These are phyloP conservation scores for Malurus cyaneus DNA, from an alignment of 2,113 vertebrate species.

Conservation along the genomic window DNA sequence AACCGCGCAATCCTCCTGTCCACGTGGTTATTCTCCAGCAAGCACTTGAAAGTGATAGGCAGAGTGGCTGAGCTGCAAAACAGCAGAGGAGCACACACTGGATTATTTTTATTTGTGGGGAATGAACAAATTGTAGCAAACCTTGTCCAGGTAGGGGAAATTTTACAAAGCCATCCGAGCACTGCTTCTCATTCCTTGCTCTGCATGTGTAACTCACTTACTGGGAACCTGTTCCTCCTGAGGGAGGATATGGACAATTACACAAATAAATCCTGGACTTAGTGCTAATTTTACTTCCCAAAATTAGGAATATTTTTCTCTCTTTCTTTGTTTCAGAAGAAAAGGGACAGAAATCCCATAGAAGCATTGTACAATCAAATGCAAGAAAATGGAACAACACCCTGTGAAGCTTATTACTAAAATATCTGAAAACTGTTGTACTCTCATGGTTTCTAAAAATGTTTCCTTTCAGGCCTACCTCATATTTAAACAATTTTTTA, in stretches of 20 bases:
- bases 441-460: neutral
- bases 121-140: neutral
- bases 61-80: slow-evolving; percentile 90
- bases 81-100: neutral
- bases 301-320: neutral
- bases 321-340: neutral
- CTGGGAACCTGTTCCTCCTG: neutral
- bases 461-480: neutral
- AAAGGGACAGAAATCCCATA: neutral
- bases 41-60: slow-evolving; percentile 99
- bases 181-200: neutral
- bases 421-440: neutral
- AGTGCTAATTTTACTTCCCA: neutral
- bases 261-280: neutral
- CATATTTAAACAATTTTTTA: neutral
- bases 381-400: neutral
- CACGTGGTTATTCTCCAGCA: slow-evolving; percentile 96
- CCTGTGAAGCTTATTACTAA: neutral
- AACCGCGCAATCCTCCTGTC: slow-evolving; percentile 94
- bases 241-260: neutral
- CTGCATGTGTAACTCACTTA: accelerated
- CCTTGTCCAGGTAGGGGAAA: neutral
- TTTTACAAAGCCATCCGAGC: neutral
- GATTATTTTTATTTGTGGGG: neutral
- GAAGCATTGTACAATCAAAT: neutral